Conservation (phyloP, 2,797 vertebrate species). For the Pantherophis vulpinus region DNA sequence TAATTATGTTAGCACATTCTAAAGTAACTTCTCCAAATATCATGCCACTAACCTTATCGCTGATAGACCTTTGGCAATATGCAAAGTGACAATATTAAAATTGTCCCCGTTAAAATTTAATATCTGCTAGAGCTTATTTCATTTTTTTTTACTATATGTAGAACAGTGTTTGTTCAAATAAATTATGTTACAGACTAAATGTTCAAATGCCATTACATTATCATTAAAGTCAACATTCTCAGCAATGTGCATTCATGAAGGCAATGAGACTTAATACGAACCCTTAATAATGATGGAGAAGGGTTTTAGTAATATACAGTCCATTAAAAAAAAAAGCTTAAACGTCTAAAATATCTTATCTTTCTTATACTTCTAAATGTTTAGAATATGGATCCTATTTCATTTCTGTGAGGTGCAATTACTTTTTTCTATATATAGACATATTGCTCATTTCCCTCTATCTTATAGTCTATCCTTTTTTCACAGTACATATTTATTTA, state of each 20-base stretch:
- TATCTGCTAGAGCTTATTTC: conserved; percentile 8
- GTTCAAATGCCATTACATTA: conserved; percentile 36
- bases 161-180: conserved; percentile 26
- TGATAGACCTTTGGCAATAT: conserved; percentile 8
- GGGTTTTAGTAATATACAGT: background rate
- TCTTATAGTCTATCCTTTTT: background rate
- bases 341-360: conserved; percentile 1
- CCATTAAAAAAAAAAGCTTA: conserved; percentile 35
- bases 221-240: conserved; percentile 27
- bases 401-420: background rate
- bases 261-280: conserved; percentile 7
- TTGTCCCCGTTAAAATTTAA: conserved; percentile 10
- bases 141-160: conserved; percentile 27
- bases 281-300: conserved; percentile 14
- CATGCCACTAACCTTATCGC: background rate
- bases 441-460: background rate
- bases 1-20: conserved; percentile 5
- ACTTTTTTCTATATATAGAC: background rate
- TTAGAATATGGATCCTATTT: background rate
- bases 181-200: conserved; percentile 1
- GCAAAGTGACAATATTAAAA: background rate
- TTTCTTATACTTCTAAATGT: background rate
- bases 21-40: background rate
- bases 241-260: conserved; percentile 9
- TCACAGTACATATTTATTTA: background rate